Evolutionary conservation across 1,140 invertebrate genomes (phyloP), one percentile per base, ranked within the genome.

Genomic region (Anthonomus grandis): DNA sequence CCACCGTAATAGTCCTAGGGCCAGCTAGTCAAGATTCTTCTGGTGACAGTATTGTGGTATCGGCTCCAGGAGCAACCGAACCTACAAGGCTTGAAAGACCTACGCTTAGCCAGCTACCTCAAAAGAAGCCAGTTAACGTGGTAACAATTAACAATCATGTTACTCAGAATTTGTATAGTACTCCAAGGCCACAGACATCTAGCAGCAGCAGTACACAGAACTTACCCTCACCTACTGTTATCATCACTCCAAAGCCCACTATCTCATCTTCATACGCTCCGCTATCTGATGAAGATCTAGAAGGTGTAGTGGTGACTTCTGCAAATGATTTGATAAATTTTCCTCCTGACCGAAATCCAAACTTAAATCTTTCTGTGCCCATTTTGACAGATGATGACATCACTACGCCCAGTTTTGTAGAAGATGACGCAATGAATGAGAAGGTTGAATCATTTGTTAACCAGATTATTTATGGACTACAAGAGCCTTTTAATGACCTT

Each of bases 391-490:
- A 76, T 71, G 45, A 67, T 65, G 39, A 87, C 24, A 71, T 83
- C 10, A 83, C 86, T 6, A 89, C 87, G 0, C 86, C 87, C 0
- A 76, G 78, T 2, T 83, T 87, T 47, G 79, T 87, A 49, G 86
- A 89, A 66, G 87, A 91, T 61, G 83, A 84, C 1, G 82, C 83
- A 41, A 70, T 91, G 8, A 85, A 87, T 54, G 82, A 86, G 8
- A 91, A 90, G 74, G 85, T 91, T 62, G 87, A 89, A 62, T 77
- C 83, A 0, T 86, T 92, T 66, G 89, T 92, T 0, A 84, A 87
- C 64, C 89, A 90, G 69, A 86, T 91, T 13, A 87, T 91, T 6
- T 81, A 88, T 57, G 89, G 87, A 15, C 73, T 92, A 1, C 86
- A 90, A 72, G 86, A 83, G 12, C 89, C 89, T 18, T 91, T 92